Evolutionary conservation across 2,797 vertebrate species (phyloP).

Genomic region (Acipenser ruthenus): DNA sequence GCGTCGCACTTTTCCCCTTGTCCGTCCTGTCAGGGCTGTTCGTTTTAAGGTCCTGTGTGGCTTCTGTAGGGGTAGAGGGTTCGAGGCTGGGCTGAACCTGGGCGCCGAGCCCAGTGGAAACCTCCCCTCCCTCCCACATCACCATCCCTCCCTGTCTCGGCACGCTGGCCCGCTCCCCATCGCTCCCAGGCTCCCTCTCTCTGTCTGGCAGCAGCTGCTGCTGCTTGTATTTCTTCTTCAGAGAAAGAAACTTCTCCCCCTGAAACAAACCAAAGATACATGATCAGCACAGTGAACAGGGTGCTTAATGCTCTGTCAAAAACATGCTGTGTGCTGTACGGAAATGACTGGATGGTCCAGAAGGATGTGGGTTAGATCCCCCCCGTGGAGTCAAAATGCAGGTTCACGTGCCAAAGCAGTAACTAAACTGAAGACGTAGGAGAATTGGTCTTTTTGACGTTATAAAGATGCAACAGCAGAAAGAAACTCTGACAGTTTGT

Average conservation of each 20-base stretch:
- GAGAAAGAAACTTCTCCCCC: conserved; percentile 54
- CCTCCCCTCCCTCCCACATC: conserved; percentile 24
- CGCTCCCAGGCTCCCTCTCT: conserved; percentile 7
- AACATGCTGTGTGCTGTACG: no score
- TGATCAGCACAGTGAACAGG: background rate
- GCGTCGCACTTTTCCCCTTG: background rate
- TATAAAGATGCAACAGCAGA: no score
- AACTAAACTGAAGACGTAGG: no score
- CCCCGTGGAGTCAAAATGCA: no score
- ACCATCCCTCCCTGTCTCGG: conserved; percentile 14
- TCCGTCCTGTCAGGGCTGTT: no score
- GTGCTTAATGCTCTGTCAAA: no score
- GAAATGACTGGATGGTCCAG: no score
- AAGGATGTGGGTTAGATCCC: no score
- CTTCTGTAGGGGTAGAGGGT: conserved; percentile 3
- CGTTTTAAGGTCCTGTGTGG: conserved; percentile 3
- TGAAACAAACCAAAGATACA: conserved; percentile 19
- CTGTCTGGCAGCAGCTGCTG: conserved; percentile 41
- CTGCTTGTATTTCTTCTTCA: conserved; percentile 64
- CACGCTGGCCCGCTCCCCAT: background rate
- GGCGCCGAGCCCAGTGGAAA: background rate
- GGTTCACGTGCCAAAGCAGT: no score
- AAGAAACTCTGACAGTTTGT: no score
- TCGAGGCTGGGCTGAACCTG: conserved; percentile 16
- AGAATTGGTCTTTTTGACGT: no score